Evolutionary conservation across 2,113 vertebrate genomes (phyloP).

Genomic region (Dasypus novemcinctus): DNA sequence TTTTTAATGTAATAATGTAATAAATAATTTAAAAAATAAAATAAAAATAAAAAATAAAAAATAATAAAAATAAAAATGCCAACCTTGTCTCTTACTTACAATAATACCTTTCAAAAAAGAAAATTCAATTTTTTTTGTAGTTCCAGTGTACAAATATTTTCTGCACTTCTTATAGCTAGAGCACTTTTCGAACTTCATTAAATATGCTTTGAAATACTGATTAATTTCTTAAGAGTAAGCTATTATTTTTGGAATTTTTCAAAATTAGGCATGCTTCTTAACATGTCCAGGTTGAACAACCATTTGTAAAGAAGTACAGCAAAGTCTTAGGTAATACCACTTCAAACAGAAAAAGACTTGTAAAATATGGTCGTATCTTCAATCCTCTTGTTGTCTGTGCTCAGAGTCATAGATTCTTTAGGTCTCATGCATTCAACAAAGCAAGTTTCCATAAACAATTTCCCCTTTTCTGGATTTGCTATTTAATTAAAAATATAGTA

Average conservation of each 20-base stretch:
- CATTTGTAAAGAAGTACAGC: neutral
- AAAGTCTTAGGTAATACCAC: neutral
- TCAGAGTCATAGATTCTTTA: neutral
- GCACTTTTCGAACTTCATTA: neutral
- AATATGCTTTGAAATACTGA: neutral
- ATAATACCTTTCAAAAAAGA: neutral
- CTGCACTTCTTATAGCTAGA: neutral
- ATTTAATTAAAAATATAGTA: neutral
- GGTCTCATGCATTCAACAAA: neutral
- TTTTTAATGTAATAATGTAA: too few species aligned
- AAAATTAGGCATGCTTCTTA: neutral
- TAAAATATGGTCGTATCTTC: neutral
- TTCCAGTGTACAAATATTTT: neutral
- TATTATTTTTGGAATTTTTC: neutral
- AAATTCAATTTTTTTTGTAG: neutral
- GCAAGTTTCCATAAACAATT: constrained; percentile 11
- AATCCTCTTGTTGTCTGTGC: neutral
- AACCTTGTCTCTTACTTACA: neutral
- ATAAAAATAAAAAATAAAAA: too few species aligned
- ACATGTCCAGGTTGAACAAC: neutral
- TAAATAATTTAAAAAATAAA: too few species aligned
- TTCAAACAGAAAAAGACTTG: neutral
- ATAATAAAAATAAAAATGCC: neutral
- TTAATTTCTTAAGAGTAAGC: neutral
- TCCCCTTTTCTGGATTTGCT: constrained; percentile 21